A percentile compares a stretch with the other conserved stretches of the same genome.
Conservation (phyloP, 2,797 vertebrate genomes). For the Menidia menidia region DNA sequence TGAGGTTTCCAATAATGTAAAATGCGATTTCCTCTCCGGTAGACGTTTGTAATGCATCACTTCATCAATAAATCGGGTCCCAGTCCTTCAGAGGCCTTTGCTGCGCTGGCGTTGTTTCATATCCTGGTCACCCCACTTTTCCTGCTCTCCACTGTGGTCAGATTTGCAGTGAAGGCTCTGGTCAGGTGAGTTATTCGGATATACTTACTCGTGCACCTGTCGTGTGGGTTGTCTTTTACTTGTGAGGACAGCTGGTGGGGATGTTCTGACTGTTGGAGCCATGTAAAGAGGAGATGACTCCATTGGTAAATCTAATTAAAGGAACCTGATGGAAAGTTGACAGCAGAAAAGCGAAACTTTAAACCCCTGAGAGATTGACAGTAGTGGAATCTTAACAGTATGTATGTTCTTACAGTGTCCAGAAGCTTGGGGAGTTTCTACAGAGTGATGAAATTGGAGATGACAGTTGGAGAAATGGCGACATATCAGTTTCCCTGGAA, state of each 20-base stretch:
- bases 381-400: conserved; percentile 28
- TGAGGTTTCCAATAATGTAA: not conserved
- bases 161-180: conserved; percentile 96
- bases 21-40: not conserved
- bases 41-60: conserved; percentile 92
- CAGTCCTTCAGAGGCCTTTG: conserved; percentile 89
- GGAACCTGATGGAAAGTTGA: conserved; percentile 41
- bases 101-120: conserved; percentile 93
- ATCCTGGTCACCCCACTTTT: conserved; percentile 97
- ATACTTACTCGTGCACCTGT: not conserved
- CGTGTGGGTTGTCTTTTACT: not conserved
- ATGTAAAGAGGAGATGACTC: conserved; percentile 18
- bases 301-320: conserved; percentile 45
- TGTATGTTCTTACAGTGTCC: conserved; percentile 83
- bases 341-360: conserved; percentile 46
- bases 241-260: conserved; percentile 1
- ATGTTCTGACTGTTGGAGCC: not conserved
- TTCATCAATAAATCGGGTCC: conserved; percentile 74
- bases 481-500: conserved; percentile 85
- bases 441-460: conserved; percentile 97
- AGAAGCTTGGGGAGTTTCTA: conserved; percentile 97
- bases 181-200: conserved; percentile 84
- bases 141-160: conserved; percentile 95
- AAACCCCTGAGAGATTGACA: conserved; percentile 47
- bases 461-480: conserved; percentile 91